Percentiles rank a stretch among this genome's conserved stretches.
Evolutionary conservation across 2,888 invertebrate genomes (phyloP).

Genomic region (Argyra leucocephala): DNA sequence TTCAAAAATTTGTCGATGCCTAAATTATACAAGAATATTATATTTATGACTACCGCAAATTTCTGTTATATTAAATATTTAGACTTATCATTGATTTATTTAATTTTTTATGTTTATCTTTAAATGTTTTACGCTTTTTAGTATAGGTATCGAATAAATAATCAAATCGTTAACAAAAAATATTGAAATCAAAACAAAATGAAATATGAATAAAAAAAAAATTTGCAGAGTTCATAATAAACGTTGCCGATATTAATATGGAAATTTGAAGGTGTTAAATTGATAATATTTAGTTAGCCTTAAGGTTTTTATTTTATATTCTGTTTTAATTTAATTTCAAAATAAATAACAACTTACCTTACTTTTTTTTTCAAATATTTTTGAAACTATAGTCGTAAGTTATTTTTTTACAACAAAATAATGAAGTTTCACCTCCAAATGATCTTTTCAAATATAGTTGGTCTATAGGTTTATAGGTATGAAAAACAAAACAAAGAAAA

Average conservation of each 20-base stretch:
- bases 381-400: too few species aligned
- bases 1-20: too few species aligned
- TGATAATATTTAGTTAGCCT: neutral
- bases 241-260: neutral
- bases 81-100: neutral
- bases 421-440: too few species aligned
- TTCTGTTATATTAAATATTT: constrained; percentile 1
- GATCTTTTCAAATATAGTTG: too few species aligned
- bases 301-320: neutral
- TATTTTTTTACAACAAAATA: too few species aligned
- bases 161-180: neutral
- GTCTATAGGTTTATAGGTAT: too few species aligned
- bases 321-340: too few species aligned
- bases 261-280: neutral
- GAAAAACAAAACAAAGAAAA: too few species aligned
- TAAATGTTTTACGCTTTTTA: neutral
- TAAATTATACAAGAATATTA: too few species aligned
- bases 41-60: too few species aligned
- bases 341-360: too few species aligned
- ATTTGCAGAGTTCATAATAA: neutral
- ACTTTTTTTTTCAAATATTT: too few species aligned
- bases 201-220: neutral
- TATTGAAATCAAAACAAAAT: neutral
- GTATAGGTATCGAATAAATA: neutral
- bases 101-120: neutral